Evolutionary conservation across 1,140 invertebrate species (phyloP).

Genomic region (Solen grandis): DNA sequence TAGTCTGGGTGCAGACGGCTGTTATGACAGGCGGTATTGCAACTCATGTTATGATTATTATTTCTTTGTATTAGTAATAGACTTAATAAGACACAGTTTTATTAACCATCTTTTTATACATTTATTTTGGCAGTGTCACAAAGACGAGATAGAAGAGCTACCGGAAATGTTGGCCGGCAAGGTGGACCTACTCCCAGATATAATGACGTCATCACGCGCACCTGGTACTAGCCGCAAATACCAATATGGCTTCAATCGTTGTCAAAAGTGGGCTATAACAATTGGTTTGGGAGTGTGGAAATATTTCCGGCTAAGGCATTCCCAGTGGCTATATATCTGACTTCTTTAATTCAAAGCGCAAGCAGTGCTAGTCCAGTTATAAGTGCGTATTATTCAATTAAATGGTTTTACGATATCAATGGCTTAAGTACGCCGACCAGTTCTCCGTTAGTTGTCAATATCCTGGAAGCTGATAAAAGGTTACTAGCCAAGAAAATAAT

Average conservation of each 20-base stretch:
- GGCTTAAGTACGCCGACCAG: too few species aligned
- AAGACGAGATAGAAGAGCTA: conserved; percentile 5
- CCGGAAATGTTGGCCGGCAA: conserved; percentile 9
- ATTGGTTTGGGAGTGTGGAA: conserved; percentile 18
- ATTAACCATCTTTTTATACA: neutral
- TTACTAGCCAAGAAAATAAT: too few species aligned
- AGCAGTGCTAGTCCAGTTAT: conserved; percentile 19
- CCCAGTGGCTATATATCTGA: conserved; percentile 26
- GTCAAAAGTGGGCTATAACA: conserved; percentile 16
- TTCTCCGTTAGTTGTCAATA: conserved; percentile 29
- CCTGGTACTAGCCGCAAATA: neutral
- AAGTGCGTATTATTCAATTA: conserved; percentile 32
- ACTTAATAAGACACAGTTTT: neutral
- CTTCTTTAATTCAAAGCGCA: conserved; percentile 28
- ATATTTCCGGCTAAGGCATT: conserved; percentile 35
- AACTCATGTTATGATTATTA: neutral
- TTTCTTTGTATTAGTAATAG: neutral
- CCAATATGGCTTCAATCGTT: neutral
- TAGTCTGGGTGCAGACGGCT: neutral
- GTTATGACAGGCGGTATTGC: neutral
- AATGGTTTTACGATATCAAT: too few species aligned
- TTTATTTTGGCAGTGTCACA: conserved; percentile 37
- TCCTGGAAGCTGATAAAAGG: conserved; percentile 36
- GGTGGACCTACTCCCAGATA: conserved; percentile 17
- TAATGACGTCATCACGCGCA: neutral